A percentile compares a stretch with the other conserved stretches of the same genome.
phyloP scores from a whole-genome alignment of 2,888 invertebrate species.

The Leptodirus hochenwartii region DNA sequence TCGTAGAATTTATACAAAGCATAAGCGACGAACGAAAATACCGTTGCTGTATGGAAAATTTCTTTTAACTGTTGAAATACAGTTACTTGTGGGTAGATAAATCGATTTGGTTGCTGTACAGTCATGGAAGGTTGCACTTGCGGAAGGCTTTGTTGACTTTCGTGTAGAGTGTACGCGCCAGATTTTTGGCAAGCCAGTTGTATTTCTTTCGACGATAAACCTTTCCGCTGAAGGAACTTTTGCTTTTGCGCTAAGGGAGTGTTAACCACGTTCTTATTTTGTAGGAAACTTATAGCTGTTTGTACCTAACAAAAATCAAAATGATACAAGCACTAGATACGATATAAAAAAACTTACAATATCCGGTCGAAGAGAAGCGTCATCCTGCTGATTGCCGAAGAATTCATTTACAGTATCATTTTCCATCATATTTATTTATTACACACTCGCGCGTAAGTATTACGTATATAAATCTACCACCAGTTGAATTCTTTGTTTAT shows the following conservation, averaged over 20 bases:
- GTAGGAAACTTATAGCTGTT: conserved; percentile 71
- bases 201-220: conserved; percentile 57
- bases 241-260: conserved; percentile 64
- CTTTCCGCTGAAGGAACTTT: conserved; percentile 59
- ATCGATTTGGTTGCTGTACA: conserved; percentile 10
- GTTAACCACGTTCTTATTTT: conserved; percentile 65
- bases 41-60: conserved; percentile 46
- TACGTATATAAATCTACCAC: no score
- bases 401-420: no score
- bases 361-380: no score
- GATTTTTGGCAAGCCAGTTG: conserved; percentile 54
- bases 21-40: conserved; percentile 64
- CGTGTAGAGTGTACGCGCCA: conserved; percentile 23
- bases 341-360: no score
- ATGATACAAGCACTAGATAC: conserved; percentile 3
- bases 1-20: conserved; percentile 67
- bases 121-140: conserved; percentile 16
- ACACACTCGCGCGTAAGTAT: no score
- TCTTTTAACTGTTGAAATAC: conserved; percentile 41
- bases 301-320: conserved; percentile 40
- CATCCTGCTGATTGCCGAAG: no score
- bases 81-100: conserved; percentile 24
- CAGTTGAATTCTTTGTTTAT: no score
- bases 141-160: conserved; percentile 16
- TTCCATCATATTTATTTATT: no score